Percentiles rank a stretch among this genome's conserved stretches.
phyloP scores from a whole-genome alignment of 2,888 invertebrate genomes.

The Elmis aenea region DNA sequence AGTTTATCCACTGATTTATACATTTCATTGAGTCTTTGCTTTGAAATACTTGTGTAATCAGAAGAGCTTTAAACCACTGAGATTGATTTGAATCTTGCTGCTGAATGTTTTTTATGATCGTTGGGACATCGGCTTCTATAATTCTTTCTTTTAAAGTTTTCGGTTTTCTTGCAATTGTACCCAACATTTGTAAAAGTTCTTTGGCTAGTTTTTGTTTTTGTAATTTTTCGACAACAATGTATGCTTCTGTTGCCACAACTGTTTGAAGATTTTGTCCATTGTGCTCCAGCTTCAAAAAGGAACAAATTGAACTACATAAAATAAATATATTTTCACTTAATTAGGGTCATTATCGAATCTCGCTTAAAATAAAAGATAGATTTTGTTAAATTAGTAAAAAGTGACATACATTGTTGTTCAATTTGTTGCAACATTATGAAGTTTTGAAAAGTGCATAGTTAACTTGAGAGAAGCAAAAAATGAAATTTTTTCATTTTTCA shows the following conservation, averaged over 20 bases:
- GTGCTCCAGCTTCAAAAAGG: background rate
- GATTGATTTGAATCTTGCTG: slow-evolving; percentile 32
- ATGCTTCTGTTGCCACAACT: slow-evolving; percentile 35
- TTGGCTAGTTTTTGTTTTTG: slow-evolving; percentile 32
- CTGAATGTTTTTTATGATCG: slow-evolving; percentile 36
- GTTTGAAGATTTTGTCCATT: slow-evolving; percentile 33
- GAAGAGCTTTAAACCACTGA: slow-evolving; percentile 38
- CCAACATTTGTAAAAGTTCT: slow-evolving; percentile 34
- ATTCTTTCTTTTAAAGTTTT: slow-evolving; percentile 37
- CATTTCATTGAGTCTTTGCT: slow-evolving; percentile 31
- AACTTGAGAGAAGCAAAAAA: no score
- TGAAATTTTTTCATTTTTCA: no score
- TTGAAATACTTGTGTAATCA: slow-evolving; percentile 33
- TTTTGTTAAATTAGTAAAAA: background rate
- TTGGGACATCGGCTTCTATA: slow-evolving; percentile 30
- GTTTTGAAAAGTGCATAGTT: no score
- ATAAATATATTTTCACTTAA: background rate
- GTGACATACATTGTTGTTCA: background rate
- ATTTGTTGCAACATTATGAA: no score
- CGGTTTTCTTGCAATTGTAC: slow-evolving; percentile 37
- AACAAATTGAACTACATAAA: background rate
- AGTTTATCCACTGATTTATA: slow-evolving; percentile 30
- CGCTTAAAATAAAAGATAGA: background rate
- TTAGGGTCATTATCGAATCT: background rate
- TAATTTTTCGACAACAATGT: slow-evolving; percentile 35